Evolutionary conservation across 2,888 invertebrate species (phyloP), one percentile per base, ranked within the genome.

Genomic region (Vandiemenella viatica): DNA sequence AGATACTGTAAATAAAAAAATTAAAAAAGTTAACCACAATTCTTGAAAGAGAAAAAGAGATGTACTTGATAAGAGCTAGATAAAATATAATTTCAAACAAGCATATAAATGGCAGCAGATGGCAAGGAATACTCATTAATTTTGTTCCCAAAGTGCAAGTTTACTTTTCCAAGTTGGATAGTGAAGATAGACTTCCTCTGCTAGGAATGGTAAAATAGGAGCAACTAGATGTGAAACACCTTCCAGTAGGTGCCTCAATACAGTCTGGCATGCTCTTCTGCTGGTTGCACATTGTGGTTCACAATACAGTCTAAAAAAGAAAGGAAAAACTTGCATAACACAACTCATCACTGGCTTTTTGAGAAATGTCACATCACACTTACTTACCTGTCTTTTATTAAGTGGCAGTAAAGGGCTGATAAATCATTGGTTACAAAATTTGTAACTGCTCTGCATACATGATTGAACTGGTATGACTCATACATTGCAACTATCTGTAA

Each of bases 181-280:
- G 61, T 75, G 62, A 10, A 65, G 57, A 62, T 73, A 72, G 18
- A 72, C 77, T 69, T 96, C 95, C 68, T 95, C 93, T 1, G 84
- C 75, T 53, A 96, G 66, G 69, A 89, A 87, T 0, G 95, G 95
- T 45, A 87, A 64, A 58, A 96, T 80, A 1, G 95, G 92, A 50
- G 85, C 90, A 55, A 91, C 61, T 0, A 76, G 69, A 61, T 77
- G 77, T 6, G 74, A 72, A 0, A 93, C 61, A 46, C 77, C 70
- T 41, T 78, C 68, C 55, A 91, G 74, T 56, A 85, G 74, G 57
- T 82, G 76, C 55, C 76, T 72, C 22, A 88, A 66, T 0, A 84
- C 81, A 55, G 76, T 74, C 51, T 84, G 81, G 20, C 80, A 81
- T 0, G 80, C 75, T 45, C 73, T 63, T 55, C 91, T 71, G 42